Conservation (phyloP, 2,888 invertebrate species). For the Microplitis deprimator region DNA sequence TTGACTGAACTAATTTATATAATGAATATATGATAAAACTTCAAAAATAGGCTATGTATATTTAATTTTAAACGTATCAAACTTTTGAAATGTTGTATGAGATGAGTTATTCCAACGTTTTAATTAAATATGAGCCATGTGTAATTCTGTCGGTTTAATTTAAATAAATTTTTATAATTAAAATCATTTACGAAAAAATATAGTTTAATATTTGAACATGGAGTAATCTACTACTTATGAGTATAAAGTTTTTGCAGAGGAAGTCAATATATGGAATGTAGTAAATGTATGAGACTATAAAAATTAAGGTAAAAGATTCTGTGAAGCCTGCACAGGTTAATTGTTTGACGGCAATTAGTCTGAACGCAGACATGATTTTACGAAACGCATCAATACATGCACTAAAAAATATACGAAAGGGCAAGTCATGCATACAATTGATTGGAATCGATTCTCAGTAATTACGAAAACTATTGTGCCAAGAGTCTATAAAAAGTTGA, state of each 20-base stretch:
- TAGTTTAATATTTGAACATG: not conserved
- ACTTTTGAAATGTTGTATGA: not conserved
- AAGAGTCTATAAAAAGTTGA: not conserved
- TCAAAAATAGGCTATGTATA: not conserved
- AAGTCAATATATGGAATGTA: not conserved
- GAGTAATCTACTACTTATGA: too few relatives aligned
- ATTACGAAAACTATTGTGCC: conserved; percentile 8
- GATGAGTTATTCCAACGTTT: not conserved
- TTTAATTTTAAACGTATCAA: not conserved
- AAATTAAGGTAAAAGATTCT: not conserved
- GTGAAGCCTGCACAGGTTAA: conserved; percentile 12
- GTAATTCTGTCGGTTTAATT: not conserved
- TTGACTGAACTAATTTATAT: not conserved
- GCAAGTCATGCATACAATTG: conserved; percentile 18
- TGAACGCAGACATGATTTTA: conserved; percentile 11
- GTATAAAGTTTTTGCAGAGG: not conserved
- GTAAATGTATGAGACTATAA: conserved; percentile 11
- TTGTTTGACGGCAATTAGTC: conserved; percentile 31
- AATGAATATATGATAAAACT: not conserved
- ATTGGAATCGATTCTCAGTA: conserved; percentile 14
- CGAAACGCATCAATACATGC: conserved; percentile 8
- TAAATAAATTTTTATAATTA: not conserved
- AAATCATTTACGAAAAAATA: not conserved
- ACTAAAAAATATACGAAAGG: not conserved
- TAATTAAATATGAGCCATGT: not conserved